These are phyloP conservation scores for Lasioglossum calceatum DNA, from an alignment of 2,888 invertebrate genomes.

Conservation along the genomic window DNA sequence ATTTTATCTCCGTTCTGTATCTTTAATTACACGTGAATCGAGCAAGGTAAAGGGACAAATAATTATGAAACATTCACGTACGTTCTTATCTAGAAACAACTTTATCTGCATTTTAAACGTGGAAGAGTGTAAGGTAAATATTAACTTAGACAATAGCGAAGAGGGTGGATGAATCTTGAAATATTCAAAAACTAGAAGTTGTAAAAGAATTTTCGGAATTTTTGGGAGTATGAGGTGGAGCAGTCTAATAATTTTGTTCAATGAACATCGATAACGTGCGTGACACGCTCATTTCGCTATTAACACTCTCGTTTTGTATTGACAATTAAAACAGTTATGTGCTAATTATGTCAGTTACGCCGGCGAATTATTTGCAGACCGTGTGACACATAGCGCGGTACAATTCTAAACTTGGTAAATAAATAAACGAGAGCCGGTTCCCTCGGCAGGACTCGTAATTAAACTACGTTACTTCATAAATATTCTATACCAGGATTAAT, in stretches of 20 bases:
- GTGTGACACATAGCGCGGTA: slow-evolving; percentile 13
- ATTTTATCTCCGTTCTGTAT: neutral
- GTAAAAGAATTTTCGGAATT: neutral
- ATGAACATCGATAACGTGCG: neutral
- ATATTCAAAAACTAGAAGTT: neutral
- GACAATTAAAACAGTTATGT: slow-evolving; percentile 41
- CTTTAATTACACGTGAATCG: neutral
- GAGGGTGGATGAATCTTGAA: too few species aligned
- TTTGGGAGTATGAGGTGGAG: neutral
- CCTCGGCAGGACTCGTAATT: neutral
- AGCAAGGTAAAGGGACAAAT: neutral
- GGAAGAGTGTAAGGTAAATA: neutral
- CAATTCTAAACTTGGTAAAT: slow-evolving; percentile 33
- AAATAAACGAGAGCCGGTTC: slow-evolving; percentile 30
- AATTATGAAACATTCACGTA: neutral
- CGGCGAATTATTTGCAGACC: slow-evolving; percentile 28
- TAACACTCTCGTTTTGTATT: slow-evolving; percentile 21
- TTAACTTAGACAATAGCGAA: neutral
- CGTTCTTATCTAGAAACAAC: neutral
- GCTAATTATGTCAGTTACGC: slow-evolving; percentile 31
- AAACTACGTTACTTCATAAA: slow-evolving; percentile 30
- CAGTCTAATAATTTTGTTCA: too few species aligned
- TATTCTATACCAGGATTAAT: slow-evolving; percentile 24
- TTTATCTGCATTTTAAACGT: neutral
- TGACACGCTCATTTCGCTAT: neutral